A percentile compares a stretch with the other conserved stretches of the same genome.
phyloP scores from a whole-genome alignment of 2,888 invertebrate genomes.

The Julus scanicus region DNA sequence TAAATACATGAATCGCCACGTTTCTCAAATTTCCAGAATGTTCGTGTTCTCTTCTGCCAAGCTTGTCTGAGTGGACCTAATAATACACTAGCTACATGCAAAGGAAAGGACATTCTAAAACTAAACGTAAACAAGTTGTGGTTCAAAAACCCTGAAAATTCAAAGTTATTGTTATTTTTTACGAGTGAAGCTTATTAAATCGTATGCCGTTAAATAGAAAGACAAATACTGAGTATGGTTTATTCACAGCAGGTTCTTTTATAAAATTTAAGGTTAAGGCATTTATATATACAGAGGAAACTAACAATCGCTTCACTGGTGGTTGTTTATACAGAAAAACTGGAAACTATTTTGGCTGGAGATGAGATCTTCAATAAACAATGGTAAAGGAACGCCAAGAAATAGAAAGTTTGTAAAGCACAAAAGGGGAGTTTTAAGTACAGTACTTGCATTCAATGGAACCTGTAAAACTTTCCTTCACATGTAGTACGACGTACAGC shows the following conservation, averaged over 20 bases:
- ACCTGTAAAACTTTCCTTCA: neutral
- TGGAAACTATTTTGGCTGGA: neutral
- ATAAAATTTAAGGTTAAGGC: neutral
- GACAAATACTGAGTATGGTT: neutral
- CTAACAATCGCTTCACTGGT: neutral
- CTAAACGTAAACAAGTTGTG: neutral
- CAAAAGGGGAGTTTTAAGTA: neutral
- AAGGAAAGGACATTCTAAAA: neutral
- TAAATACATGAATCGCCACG: neutral
- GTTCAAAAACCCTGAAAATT: neutral
- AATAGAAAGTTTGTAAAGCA: neutral
- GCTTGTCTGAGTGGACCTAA: neutral
- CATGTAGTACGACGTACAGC: neutral
- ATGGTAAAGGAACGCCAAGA: neutral
- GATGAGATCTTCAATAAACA: slow-evolving; percentile 6
- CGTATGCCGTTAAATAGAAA: neutral
- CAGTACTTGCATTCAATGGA: neutral
- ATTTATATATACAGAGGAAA: slow-evolving; percentile 4
- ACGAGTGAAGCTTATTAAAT: neutral
- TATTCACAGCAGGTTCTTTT: neutral
- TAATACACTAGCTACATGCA: neutral
- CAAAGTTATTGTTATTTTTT: neutral
- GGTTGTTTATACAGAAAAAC: slow-evolving; percentile 5
- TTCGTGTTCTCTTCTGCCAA: neutral
- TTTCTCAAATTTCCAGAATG: neutral